Conservation (phyloP, 2,797 vertebrate species). For the Siniperca obscura region DNA sequence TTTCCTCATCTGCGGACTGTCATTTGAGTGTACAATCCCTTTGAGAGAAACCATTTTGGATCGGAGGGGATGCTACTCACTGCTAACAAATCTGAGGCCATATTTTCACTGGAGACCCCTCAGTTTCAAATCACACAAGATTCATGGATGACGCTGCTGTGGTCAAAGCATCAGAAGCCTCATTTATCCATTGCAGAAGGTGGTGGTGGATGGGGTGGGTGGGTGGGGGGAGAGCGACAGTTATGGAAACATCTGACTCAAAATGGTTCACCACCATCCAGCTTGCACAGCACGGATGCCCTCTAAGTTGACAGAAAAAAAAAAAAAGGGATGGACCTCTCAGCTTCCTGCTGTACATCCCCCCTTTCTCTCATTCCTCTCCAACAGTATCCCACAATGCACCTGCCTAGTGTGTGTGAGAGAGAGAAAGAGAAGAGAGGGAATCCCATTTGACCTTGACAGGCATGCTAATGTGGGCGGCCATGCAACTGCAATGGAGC, state of each 20-base stretch:
- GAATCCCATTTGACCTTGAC: conserved; percentile 87
- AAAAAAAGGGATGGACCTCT: conserved; percentile 60
- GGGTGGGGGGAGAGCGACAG: neutral
- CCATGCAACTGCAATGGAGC: conserved; percentile 85
- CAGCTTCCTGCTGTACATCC: conserved; percentile 54
- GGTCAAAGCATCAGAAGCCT: conserved; percentile 41
- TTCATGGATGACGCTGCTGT: conserved; percentile 33
- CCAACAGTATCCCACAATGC: conserved; percentile 86
- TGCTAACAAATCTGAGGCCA: conserved; percentile 28
- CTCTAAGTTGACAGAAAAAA: conserved; percentile 60
- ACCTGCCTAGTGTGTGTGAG: conserved; percentile 74
- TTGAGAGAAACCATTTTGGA: conserved; percentile 68
- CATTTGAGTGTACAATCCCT: conserved; percentile 35
- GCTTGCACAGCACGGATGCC: conserved; percentile 58
- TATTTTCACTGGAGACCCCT: conserved; percentile 19
- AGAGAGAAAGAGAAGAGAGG: conserved; percentile 78
- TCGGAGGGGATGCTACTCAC: conserved; percentile 3
- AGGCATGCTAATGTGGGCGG: conserved; percentile 85
- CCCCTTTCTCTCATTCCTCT: conserved; percentile 77
- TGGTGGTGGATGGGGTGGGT: neutral
- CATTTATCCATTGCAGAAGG: conserved; percentile 2
- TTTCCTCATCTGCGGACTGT: neutral
- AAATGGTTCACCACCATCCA: conserved; percentile 78
- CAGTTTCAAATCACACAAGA: conserved; percentile 22
- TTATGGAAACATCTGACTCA: conserved; percentile 65